Conservation (phyloP, 2,888 invertebrate species). For the Scaptomyza tumidula region DNA sequence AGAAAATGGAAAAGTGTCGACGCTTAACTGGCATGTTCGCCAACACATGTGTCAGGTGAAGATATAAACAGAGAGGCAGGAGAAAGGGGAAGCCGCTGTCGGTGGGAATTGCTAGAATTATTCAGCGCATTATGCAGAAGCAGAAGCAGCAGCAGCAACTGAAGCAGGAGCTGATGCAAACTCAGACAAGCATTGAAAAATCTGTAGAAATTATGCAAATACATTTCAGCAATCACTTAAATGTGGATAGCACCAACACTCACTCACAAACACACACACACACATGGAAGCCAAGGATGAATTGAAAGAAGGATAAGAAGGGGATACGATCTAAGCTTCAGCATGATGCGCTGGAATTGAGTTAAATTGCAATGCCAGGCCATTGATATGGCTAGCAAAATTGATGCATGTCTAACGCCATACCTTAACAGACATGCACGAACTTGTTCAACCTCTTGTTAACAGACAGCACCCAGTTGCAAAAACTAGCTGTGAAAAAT, state of each 20-base stretch:
- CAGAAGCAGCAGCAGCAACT: conserved; percentile 10
- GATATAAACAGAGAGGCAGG: not conserved
- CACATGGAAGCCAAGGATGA: conserved; percentile 12
- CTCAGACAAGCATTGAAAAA: conserved; percentile 73
- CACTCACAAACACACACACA: not conserved
- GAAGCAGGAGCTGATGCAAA: conserved; percentile 11
- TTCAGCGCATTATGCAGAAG: conserved; percentile 57
- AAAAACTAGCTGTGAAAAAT: not conserved
- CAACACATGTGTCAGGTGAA: conserved; percentile 52
- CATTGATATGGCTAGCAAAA: conserved; percentile 33
- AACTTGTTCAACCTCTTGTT: conserved; percentile 6
- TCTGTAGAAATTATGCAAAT: conserved; percentile 79
- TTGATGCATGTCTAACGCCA: conserved; percentile 19
- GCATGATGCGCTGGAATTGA: conserved; percentile 5
- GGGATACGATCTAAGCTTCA: conserved; percentile 4
- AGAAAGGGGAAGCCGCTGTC: not conserved
- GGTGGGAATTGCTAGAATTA: conserved; percentile 30
- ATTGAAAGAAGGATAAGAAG: not conserved
- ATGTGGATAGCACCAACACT: conserved; percentile 32
- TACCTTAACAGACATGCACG: not conserved
- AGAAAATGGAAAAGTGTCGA: conserved; percentile 45
- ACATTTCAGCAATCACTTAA: conserved; percentile 80
- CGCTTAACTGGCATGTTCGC: conserved; percentile 72
- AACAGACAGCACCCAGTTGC: conserved; percentile 5
- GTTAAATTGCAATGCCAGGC: conserved; percentile 15